phyloP scores from a whole-genome alignment of 2,888 invertebrate species.

The Malacosoma neustria region DNA sequence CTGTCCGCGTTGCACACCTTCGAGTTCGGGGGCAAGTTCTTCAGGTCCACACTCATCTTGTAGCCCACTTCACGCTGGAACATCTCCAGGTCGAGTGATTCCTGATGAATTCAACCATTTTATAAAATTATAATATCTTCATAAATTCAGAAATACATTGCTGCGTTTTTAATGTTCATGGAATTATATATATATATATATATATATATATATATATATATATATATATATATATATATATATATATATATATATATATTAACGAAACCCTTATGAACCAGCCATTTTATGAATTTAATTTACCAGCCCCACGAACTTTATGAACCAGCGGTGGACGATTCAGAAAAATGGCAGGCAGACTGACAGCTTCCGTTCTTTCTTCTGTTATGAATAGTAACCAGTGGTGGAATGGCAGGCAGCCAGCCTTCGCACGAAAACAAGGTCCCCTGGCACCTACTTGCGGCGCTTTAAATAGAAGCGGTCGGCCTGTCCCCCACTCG shows the following conservation, averaged over 20 bases:
- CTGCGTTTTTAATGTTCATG: not conserved
- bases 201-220: not conserved
- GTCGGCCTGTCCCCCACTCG: too few species aligned
- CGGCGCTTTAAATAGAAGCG: too few species aligned
- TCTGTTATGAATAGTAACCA: too few species aligned
- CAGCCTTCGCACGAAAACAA: too few species aligned
- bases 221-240: not conserved
- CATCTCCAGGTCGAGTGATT: constrained; percentile 40
- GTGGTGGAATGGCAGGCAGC: too few species aligned
- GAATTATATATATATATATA: not conserved
- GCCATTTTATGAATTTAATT: too few species aligned
- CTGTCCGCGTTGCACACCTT: constrained; percentile 39
- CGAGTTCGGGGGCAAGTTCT: constrained; percentile 21
- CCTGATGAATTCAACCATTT: constrained; percentile 22
- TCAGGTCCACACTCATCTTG: constrained; percentile 22
- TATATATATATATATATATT: not conserved
- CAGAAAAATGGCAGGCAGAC: too few species aligned
- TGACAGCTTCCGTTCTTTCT: too few species aligned
- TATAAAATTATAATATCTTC: not conserved
- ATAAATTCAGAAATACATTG: not conserved
- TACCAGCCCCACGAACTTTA: too few species aligned
- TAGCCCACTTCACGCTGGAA: constrained; percentile 36
- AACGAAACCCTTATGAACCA: too few species aligned
- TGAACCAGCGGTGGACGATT: too few species aligned
- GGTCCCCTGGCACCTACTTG: too few species aligned